Evolutionary conservation across 2,888 invertebrate genomes (phyloP), one percentile per base, ranked within the genome.

Genomic region (Ceratothoa steindachneri): DNA sequence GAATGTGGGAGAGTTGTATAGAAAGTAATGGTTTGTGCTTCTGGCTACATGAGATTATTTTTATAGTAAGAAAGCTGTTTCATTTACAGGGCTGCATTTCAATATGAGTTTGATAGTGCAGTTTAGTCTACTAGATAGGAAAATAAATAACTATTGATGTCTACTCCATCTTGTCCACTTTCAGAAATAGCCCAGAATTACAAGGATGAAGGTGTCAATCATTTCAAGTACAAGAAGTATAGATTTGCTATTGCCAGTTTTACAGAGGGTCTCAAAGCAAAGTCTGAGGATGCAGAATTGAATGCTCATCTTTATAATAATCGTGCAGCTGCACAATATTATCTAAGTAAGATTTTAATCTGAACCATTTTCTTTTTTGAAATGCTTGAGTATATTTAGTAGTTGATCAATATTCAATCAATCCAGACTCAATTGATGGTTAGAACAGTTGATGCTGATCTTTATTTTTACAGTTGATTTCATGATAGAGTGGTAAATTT

Each of bases 161-260:
- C n/a, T n/a, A n/a, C n/a, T n/a, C n/a, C 41, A 41, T 41, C 7
- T 41, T 41, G 15, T 9, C 15, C 15, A 41, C 7, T 69, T 73
- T 9, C 79, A 90, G 96, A 95, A 83, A 86, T 95, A 29, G 97
- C 97, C 0, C 85, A 86, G 0, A 91, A 89, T 80, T 95, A 96
- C 83, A 97, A 97, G 84, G 94, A 95, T 73, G 98, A 98, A 85
- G 99, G 98, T 0, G 97, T 97, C 84, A 92, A 92, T 81, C 93
- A 97, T 85, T 97, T 95, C 84, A 93, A 95, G 83, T 89, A 91
- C 82, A 96, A 94, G 83, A 96, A 97, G 83, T 99, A 96, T 83
- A 87, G 93, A 30, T 65, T 94, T 83, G 94, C 97, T 0, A 89
- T 95, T 77, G 85, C 91, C 71, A 90, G 91, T 71, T 97, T 97